phyloP scores from a whole-genome alignment of 2,797 vertebrate species.

The Phoebastria nigripes region DNA sequence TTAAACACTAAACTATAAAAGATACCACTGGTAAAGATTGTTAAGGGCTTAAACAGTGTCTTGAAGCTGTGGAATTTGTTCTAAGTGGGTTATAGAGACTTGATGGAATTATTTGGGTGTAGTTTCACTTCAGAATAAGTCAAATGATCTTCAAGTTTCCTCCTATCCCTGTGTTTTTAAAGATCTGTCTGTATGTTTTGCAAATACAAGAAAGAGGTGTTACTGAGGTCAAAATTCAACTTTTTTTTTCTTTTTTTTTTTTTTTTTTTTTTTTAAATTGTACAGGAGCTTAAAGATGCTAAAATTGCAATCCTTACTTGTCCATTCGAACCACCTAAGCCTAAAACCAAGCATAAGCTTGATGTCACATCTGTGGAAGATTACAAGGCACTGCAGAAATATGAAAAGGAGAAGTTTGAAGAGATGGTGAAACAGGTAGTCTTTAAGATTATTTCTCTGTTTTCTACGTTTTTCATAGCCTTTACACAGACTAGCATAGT shows the following conservation, averaged over 20 bases:
- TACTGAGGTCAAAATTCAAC: background rate
- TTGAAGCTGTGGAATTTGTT: background rate
- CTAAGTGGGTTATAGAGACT: background rate
- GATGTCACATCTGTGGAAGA: constrained; percentile 96
- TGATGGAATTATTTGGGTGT: background rate
- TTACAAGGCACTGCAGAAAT: constrained; percentile 93
- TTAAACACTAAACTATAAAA: background rate
- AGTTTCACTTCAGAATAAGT: background rate
- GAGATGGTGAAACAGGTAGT: constrained; percentile 94
- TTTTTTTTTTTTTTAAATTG: background rate
- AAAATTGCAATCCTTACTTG: constrained; percentile 98
- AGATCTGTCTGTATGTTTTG: background rate
- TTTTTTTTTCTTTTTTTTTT: background rate
- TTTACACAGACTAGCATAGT: background rate
- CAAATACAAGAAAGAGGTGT: background rate
- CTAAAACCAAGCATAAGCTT: constrained; percentile 99
- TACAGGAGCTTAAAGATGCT: constrained; percentile 85
- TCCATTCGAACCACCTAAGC: constrained; percentile 97
- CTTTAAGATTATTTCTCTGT: background rate
- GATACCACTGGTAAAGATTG: background rate
- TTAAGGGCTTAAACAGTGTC: background rate
- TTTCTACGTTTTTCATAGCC: background rate
- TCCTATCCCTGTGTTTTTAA: background rate
- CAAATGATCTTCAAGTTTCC: background rate
- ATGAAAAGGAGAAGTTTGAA: constrained; percentile 94